phyloP scores from a whole-genome alignment of 2,888 invertebrate species.

The Podabrus alpinus region DNA sequence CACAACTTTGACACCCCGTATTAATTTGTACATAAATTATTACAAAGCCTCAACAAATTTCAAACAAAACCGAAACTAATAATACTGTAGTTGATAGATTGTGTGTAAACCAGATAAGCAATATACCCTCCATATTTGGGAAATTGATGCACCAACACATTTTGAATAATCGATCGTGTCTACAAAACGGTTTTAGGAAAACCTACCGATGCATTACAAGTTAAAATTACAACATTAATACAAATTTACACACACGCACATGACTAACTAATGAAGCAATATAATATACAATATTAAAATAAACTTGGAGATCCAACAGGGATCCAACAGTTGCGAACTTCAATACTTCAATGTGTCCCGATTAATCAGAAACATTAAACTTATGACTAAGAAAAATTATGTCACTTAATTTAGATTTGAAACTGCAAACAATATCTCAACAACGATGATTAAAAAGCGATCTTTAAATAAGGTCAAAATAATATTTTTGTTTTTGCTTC shows the following conservation, averaged over 20 bases:
- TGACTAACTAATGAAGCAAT: not conserved
- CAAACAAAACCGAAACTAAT: not conserved
- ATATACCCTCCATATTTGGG: not conserved
- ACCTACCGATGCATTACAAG: not conserved
- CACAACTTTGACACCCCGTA: not conserved
- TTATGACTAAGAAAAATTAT: conserved; percentile 17
- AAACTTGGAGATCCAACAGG: not conserved
- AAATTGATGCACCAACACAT: not conserved
- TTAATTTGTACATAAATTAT: not conserved
- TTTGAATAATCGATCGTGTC: not conserved
- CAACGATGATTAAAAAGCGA: not conserved
- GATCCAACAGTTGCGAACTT: not conserved
- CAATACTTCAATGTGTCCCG: not conserved
- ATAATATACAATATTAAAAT: not conserved
- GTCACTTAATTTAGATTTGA: conserved; percentile 27
- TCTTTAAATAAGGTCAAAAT: not conserved
- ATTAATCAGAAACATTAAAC: not conserved
- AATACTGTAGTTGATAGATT: not conserved
- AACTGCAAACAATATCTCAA: conserved; percentile 15
- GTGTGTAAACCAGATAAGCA: not conserved
- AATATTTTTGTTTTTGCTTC: not conserved
- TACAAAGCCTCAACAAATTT: not conserved
- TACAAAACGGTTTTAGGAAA: not conserved
- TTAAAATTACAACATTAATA: not conserved
- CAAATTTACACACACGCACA: not conserved